phyloP scores from a whole-genome alignment of 2,888 invertebrate genomes.

The Tachina grossa region DNA sequence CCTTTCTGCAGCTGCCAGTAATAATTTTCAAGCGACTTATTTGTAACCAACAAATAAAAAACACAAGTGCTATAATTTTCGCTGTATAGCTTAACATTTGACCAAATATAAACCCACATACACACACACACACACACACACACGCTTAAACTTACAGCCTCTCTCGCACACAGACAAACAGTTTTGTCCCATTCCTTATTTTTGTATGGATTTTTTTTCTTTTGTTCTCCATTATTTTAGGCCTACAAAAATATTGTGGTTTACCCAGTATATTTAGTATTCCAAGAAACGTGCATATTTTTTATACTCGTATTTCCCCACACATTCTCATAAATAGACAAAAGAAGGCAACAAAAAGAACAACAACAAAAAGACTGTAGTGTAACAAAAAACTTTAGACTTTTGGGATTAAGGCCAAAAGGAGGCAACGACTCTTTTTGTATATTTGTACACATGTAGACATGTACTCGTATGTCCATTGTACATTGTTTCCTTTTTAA shows the following conservation, averaged over 20 bases:
- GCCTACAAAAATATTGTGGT: conserved; percentile 55
- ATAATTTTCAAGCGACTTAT: not conserved
- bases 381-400: conserved; percentile 43
- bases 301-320: not conserved
- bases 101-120: not conserved
- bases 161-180: not conserved
- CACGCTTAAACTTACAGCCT: not conserved
- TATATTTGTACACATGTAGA: not conserved
- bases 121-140: not conserved
- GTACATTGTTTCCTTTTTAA: not conserved
- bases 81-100: conserved; percentile 6
- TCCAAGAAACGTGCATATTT: not conserved
- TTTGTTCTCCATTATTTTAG: conserved; percentile 50
- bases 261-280: conserved; percentile 9
- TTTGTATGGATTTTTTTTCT: conserved; percentile 13
- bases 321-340: not conserved
- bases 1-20: not conserved
- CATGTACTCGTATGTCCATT: not conserved
- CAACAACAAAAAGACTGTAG: too few relatives aligned
- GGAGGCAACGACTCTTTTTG: conserved; percentile 15
- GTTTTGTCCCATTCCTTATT: not conserved
- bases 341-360: too few relatives aligned
- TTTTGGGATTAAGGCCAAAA: conserved; percentile 42
- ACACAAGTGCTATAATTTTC: not conserved
- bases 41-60: not conserved